These are phyloP conservation scores for Mergus octosetaceus DNA, from an alignment of 2,797 vertebrate species.

Conservation along the genomic window DNA sequence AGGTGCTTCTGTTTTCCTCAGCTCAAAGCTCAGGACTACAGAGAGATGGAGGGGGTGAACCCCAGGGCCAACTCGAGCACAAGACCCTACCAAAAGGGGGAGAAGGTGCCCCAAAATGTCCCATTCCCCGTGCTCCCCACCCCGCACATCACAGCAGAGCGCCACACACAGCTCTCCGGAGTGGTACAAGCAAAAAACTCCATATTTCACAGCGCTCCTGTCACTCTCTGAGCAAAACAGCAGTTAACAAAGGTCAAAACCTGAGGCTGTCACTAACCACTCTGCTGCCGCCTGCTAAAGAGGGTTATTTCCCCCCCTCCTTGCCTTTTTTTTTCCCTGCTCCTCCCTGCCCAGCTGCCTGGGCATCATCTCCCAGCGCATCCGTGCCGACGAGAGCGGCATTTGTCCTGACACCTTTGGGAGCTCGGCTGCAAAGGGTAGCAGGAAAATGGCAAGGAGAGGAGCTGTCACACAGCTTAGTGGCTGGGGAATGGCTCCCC, in stretches of 20 bases:
- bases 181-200: not conserved
- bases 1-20: not conserved
- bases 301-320: not conserved
- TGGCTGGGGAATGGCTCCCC: not conserved
- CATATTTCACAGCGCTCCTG: not conserved
- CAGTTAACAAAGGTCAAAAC: conserved; percentile 62
- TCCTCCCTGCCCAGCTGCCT: not conserved
- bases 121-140: fast-evolving
- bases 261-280: conserved; percentile 20
- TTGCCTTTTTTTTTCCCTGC: not conserved
- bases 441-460: not conserved
- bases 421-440: not conserved
- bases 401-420: not conserved
- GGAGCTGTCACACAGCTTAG: fast-evolving
- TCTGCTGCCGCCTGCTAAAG: not conserved
- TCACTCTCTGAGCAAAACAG: conserved; percentile 51
- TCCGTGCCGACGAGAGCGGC: fast-evolving
- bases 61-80: fast-evolving
- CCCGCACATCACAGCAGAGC: not conserved
- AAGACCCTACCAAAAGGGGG: not conserved
- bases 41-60: fast-evolving
- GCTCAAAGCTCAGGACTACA: not conserved
- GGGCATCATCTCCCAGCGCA: not conserved
- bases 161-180: not conserved
- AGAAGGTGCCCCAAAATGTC: fast-evolving